phyloP scores from a whole-genome alignment of 1,140 invertebrate genomes.

The Drosophila rufa region DNA sequence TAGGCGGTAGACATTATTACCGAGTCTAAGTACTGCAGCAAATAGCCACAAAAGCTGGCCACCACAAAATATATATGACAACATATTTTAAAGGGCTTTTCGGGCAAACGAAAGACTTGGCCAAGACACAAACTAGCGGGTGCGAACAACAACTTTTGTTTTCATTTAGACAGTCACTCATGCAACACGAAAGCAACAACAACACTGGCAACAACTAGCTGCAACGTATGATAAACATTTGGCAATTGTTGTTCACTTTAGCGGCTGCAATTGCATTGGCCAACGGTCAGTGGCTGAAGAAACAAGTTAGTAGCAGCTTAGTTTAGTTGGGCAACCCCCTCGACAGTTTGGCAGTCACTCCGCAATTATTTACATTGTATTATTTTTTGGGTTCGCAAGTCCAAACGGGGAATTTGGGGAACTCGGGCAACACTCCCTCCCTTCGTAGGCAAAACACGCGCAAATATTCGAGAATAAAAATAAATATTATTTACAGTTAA shows the following conservation, averaged over 20 bases:
- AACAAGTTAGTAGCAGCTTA: conserved; percentile 46
- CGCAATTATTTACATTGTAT: conserved; percentile 6
- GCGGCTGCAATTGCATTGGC: conserved; percentile 49
- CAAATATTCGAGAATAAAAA: conserved; percentile 31
- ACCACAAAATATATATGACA: conserved; percentile 3
- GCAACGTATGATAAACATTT: conserved; percentile 49
- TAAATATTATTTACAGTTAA: conserved; percentile 52
- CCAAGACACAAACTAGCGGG: conserved; percentile 68
- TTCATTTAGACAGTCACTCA: conserved; percentile 25
- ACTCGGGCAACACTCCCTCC: conserved; percentile 22
- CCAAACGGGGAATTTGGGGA: conserved; percentile 22
- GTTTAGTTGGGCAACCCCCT: conserved; percentile 16
- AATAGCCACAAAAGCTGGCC: conserved; percentile 18
- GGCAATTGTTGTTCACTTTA: conserved; percentile 64
- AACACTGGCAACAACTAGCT: conserved; percentile 4
- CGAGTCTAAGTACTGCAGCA: conserved; percentile 39
- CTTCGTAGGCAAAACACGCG: conserved; percentile 51
- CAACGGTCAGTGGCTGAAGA: conserved; percentile 56
- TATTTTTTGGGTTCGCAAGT: not conserved
- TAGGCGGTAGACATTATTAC: conserved; percentile 17
- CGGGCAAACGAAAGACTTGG: conserved; percentile 71
- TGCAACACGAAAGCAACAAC: conserved; percentile 49
- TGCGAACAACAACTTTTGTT: conserved; percentile 25
- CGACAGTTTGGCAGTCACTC: conserved; percentile 13
- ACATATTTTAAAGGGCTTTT: conserved; percentile 5